Percentiles rank a stretch among this genome's conserved stretches.
phyloP scores from a whole-genome alignment of 2,797 vertebrate genomes.

The Galagoides demidoff region DNA sequence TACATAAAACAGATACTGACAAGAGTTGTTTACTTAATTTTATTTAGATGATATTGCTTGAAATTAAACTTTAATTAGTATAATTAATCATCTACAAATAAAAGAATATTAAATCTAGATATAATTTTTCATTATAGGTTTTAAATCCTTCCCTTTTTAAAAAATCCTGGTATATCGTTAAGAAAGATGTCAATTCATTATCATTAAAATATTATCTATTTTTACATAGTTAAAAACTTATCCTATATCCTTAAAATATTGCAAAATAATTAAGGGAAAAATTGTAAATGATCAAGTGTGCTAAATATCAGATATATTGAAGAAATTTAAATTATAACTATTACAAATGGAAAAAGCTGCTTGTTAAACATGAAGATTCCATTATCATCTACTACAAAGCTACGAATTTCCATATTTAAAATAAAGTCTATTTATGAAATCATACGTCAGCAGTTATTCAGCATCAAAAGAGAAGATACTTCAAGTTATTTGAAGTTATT shows the following conservation, averaged over 20 bases:
- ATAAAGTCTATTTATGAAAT: slow-evolving; percentile 70
- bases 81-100: slow-evolving; percentile 83
- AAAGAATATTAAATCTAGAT: slow-evolving; percentile 81
- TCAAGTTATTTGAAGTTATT: slow-evolving; percentile 41
- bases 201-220: slow-evolving; percentile 69
- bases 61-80: slow-evolving; percentile 87
- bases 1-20: slow-evolving; percentile 76
- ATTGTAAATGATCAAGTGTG: slow-evolving; percentile 40
- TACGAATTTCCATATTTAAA: slow-evolving; percentile 72
- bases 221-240: slow-evolving; percentile 72
- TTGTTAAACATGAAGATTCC: slow-evolving; percentile 71
- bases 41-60: slow-evolving; percentile 80
- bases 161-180: slow-evolving; percentile 63
- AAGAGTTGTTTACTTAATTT: slow-evolving; percentile 83
- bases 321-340: slow-evolving; percentile 54
- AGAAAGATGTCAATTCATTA: slow-evolving; percentile 78
- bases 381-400: slow-evolving; percentile 70
- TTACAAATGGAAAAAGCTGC: slow-evolving; percentile 35
- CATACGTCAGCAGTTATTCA: slow-evolving; percentile 46
- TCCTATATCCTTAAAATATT: slow-evolving; percentile 69
- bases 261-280: slow-evolving; percentile 69
- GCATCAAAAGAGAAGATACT: slow-evolving; percentile 61
- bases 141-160: slow-evolving; percentile 68
- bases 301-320: slow-evolving; percentile 29
- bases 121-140: slow-evolving; percentile 84